Evolutionary conservation across 1,140 invertebrate genomes (phyloP).

Genomic region (Leptopilina boulardi): DNA sequence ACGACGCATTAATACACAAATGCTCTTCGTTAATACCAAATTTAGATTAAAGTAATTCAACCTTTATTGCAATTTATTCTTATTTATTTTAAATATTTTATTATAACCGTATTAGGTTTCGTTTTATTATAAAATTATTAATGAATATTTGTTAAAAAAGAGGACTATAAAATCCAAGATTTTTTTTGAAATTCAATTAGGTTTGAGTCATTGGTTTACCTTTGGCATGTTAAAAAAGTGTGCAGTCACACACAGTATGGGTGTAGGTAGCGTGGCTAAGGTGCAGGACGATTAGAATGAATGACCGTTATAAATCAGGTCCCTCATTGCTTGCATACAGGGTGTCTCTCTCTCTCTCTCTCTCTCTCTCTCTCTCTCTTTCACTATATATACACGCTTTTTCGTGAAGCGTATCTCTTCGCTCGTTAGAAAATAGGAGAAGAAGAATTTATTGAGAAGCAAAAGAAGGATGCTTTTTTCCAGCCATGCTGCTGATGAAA

Average conservation of each 20-base stretch:
- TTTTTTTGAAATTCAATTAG: constrained; percentile 74
- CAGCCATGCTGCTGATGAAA: constrained; percentile 13
- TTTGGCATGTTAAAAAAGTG: constrained; percentile 65
- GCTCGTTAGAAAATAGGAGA: constrained; percentile 30
- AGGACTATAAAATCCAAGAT: constrained; percentile 32
- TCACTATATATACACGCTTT: constrained; percentile 19
- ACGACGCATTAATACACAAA: not conserved
- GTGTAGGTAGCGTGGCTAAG: constrained; percentile 68
- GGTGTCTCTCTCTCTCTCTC: not conserved
- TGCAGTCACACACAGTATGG: constrained; percentile 51
- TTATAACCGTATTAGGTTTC: no score
- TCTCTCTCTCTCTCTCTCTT: no score
- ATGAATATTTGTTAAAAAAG: no score
- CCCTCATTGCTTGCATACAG: constrained; percentile 61
- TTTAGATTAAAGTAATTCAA: no score
- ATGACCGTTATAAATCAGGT: constrained; percentile 75
- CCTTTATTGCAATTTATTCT: no score
- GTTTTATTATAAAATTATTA: no score
- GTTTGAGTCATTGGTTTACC: constrained; percentile 53
- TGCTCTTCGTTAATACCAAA: no score
- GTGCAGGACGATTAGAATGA: constrained; percentile 76
- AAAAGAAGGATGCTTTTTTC: constrained; percentile 13
- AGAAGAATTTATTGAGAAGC: constrained; percentile 10
- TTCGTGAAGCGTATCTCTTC: constrained; percentile 23
- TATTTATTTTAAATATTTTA: no score